Conservation (phyloP, 2,113 vertebrate species). For the Catagonus wagneri region DNA sequence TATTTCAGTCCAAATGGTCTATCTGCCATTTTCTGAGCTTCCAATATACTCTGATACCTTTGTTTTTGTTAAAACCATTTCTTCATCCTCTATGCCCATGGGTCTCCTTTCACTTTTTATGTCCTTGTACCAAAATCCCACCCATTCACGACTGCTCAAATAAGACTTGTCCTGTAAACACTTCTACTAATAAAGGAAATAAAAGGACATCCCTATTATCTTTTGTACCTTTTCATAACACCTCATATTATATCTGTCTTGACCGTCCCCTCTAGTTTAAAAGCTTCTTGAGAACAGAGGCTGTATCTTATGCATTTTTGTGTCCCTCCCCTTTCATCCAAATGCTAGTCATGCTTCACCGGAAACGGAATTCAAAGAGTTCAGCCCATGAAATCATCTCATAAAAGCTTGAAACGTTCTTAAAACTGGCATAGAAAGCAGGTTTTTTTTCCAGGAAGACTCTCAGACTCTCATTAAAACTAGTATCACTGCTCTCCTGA, state of each 20-base stretch:
- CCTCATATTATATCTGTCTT: not conserved
- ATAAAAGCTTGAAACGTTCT: not conserved
- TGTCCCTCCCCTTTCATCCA: not conserved
- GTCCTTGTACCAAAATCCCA: not conserved
- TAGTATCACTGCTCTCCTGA: not conserved
- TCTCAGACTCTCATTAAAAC: not conserved
- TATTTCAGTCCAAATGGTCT: not conserved
- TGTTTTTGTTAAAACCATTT: not conserved
- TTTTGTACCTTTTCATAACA: not conserved
- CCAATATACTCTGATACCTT: not conserved
- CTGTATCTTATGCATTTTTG: not conserved
- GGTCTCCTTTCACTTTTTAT: constrained; percentile 10
- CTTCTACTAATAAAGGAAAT: not conserved
- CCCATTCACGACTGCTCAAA: not conserved
- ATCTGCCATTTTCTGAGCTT: not conserved
- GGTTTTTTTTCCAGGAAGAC: not conserved
- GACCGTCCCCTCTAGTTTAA: not conserved
- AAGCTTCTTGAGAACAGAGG: not conserved
- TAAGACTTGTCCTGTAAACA: not conserved
- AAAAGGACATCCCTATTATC: not conserved
- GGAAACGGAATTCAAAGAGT: not conserved
- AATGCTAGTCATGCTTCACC: not conserved
- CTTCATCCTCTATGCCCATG: not conserved
- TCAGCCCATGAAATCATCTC: not conserved
- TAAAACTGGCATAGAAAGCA: not conserved